Evolutionary conservation across 1,140 invertebrate genomes (phyloP).

Genomic region (Drosophila seguyi): DNA sequence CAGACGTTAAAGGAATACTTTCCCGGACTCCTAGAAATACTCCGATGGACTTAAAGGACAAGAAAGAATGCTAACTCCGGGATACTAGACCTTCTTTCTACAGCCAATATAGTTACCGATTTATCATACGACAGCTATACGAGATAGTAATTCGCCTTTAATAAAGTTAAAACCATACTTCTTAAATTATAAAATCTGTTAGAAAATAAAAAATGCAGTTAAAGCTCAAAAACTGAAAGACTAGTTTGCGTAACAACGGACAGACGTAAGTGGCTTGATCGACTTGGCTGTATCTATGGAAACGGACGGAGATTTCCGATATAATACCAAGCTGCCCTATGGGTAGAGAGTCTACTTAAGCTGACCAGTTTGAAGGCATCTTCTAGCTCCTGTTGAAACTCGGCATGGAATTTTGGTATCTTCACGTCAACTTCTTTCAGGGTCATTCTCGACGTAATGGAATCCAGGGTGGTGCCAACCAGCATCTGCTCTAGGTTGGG

Average conservation of each 20-base stretch:
- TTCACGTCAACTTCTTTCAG: slow-evolving; percentile 85
- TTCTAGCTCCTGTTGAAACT: slow-evolving; percentile 87
- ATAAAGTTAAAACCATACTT: neutral
- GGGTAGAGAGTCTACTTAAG: neutral
- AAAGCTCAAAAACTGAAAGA: neutral
- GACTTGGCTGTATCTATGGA: neutral
- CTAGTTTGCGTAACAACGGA: neutral
- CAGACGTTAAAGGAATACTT: neutral
- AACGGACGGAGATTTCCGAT: neutral
- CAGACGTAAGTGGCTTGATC: neutral
- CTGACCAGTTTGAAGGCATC: slow-evolving; percentile 84
- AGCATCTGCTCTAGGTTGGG: slow-evolving; percentile 86
- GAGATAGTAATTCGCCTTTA: no score
- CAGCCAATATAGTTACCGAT: no score
- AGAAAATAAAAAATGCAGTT: neutral
- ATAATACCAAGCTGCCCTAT: neutral
- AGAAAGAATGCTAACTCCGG: neutral
- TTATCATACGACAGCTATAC: neutral
- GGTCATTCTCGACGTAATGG: slow-evolving; percentile 51
- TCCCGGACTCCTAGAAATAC: neutral
- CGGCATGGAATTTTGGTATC: slow-evolving; percentile 90
- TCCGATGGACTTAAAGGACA: neutral
- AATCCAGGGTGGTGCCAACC: slow-evolving; percentile 75
- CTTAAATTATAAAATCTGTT: neutral
- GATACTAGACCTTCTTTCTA: neutral